phyloP scores from a whole-genome alignment of 2,113 vertebrate genomes.

The Mesitornis unicolor region DNA sequence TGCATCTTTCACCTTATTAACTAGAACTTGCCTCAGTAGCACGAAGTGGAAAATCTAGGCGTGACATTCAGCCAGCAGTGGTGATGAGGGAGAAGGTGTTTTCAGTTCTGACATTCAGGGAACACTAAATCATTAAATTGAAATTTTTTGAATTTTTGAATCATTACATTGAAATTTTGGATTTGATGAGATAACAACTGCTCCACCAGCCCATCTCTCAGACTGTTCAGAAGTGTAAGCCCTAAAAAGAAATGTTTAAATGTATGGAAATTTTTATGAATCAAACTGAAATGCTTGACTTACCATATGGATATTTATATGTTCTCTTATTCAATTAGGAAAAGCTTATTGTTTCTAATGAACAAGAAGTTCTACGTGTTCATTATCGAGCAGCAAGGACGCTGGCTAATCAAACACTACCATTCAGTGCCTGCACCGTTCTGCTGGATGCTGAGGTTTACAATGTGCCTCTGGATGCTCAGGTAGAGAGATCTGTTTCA shows the following conservation, averaged over 20 bases:
- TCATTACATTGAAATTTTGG: background rate
- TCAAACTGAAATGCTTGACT: background rate
- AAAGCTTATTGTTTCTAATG: constrained; percentile 97
- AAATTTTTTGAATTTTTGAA: background rate
- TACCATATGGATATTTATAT: background rate
- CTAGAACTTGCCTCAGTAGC: background rate
- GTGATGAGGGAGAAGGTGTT: background rate
- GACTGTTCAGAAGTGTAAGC: background rate
- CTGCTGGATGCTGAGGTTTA: constrained; percentile 96
- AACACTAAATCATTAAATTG: background rate
- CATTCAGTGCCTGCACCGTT: constrained; percentile 97
- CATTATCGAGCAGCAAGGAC: constrained; percentile 96
- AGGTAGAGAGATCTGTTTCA: constrained; percentile 72
- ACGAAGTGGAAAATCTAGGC: background rate
- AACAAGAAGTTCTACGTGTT: constrained; percentile 95
- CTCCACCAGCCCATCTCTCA: background rate
- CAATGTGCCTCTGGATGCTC: constrained; percentile 93
- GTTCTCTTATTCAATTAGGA: constrained; percentile 76
- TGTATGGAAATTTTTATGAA: background rate
- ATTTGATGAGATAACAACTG: background rate
- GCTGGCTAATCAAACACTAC: constrained; percentile 94
- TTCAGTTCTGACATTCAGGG: background rate
- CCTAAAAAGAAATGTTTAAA: background rate
- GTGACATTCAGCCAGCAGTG: background rate
- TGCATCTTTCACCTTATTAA: background rate